Evolutionary conservation across 2,888 invertebrate species (phyloP), one percentile per base, ranked within the genome.

Genomic region (Eilema caniola): DNA sequence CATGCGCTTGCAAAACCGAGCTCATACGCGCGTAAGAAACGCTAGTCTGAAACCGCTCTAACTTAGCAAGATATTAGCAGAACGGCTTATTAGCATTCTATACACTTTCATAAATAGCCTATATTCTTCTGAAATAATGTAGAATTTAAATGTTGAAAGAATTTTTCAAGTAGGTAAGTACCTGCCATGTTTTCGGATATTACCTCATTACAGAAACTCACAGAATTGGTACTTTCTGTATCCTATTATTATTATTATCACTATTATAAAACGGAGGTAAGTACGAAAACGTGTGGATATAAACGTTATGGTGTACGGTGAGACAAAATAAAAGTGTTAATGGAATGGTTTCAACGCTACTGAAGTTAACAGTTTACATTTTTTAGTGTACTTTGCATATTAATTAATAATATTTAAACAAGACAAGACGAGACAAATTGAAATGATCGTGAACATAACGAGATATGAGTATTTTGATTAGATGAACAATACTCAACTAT

Each of bases 351-450:
- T 62, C 23, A 2, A 24, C 24, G 37, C 8, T 62, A 23, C 65
- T 56, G 8, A 56, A 65, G 56, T 65, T 53, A 65, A 65, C 56
- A 56, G 56, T 31, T 65, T 57, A 82, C 74, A 77, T 79, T 81
- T n/a, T 79, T 79, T 72, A 81, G 83, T 75, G 77, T 78, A 69
- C 76, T 67, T 75, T 69, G 63, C 31, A 41, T 3, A 53, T n/a
- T n/a, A n/a, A n/a, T n/a, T n/a, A n/a, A n/a, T n/a, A n/a, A n/a
- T n/a, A n/a, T n/a, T n/a, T n/a, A n/a, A n/a, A n/a, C n/a, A n/a
- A n/a, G n/a, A n/a, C n/a, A n/a, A n/a, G n/a, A n/a, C n/a, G n/a
- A n/a, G 3, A 28, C 5, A 28, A 28, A 28, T 28, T 28, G 28
- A 28, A 3, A 28, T 3, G 28, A 28, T 28, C 28, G 28, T 28